Evolutionary conservation across 2,888 invertebrate genomes (phyloP), one percentile per base, ranked within the genome.

Genomic region (Tetheella fluctuosa): DNA sequence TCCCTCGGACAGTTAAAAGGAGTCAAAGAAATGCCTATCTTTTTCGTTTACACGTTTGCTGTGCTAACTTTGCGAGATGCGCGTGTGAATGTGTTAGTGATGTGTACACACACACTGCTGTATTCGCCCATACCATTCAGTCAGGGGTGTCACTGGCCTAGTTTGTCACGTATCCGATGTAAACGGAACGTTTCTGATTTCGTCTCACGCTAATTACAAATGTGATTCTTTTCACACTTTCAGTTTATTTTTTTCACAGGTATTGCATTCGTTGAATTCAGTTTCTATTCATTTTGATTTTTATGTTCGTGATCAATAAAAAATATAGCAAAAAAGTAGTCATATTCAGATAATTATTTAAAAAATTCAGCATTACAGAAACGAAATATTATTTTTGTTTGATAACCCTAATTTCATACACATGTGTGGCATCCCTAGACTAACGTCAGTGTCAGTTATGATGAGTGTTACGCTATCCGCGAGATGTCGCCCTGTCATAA

Each of bases 21-120:
- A 90, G 84, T 90, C 90, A 90, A 91, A 90, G 90, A 89, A 87
- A 88, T 81, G 87, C 86, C 90, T 90, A 91, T 91, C 89, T 91
- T 81, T 76, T 77, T 79, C 85, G 87, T 89, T 90, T 90, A 84
- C 89, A 86, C 88, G 82, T 90, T 90, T 91, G 86, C 88, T 81
- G 74, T 83, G 85, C 84, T 83, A 82, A 85, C 85, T 84, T 73
- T 70, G 70, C 78, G 54, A 68, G 71, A 74, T 62, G 52, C 61
- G 70, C 66, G 66, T 61, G 64, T 60, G 67, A 53, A 54, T 66
- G 65, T 60, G 52, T 34, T 15, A 17, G 57, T 57, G 60, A 57
- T 59, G 61, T 61, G 48, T 54, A 60, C 61, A 59, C 58, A 56
- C 64, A 60, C 58, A 20, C 34, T 34, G 58, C 55, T 64, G 62